Evolutionary conservation across 2,797 vertebrate species (phyloP).

Genomic region (Anisognathus igniventris): DNA sequence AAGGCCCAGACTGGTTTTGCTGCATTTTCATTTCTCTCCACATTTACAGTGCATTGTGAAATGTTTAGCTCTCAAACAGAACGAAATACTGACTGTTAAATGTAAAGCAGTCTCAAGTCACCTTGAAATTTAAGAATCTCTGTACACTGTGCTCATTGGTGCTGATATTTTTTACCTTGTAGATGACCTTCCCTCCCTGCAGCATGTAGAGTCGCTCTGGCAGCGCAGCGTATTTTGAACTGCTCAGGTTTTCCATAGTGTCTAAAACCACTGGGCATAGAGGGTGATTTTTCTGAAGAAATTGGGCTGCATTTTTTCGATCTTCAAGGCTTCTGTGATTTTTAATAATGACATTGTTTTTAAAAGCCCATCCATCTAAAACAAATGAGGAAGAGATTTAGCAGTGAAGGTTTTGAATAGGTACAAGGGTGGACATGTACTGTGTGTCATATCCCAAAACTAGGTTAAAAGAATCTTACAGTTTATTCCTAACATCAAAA

Average conservation of each 20-base stretch:
- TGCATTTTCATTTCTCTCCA: not conserved
- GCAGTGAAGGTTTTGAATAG: not conserved
- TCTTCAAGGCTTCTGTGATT: conserved; percentile 84
- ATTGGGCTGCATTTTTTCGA: conserved; percentile 78
- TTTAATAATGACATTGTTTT: conserved; percentile 87
- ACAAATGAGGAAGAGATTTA: conserved; percentile 3
- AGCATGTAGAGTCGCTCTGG: conserved; percentile 90
- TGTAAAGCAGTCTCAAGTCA: not conserved
- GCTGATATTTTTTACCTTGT: conserved; percentile 79
- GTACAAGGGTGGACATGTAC: not conserved
- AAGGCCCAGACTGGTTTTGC: not conserved
- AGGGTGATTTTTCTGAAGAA: conserved; percentile 72
- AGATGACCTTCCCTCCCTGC: conserved; percentile 82
- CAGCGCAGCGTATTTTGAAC: conserved; percentile 82
- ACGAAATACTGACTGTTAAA: not conserved
- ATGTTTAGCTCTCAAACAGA: not conserved
- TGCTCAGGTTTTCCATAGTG: conserved; percentile 81
- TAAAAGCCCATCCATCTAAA: conserved; percentile 90
- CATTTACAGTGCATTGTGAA: not conserved
- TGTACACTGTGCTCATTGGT: not conserved
- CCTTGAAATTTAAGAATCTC: not conserved
- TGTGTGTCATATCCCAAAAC: not conserved
- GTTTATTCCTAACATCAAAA: not conserved
- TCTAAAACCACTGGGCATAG: conserved; percentile 87
- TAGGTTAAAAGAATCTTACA: not conserved